phyloP scores from a whole-genome alignment of 2,888 invertebrate genomes.

The Acleris emargana region DNA sequence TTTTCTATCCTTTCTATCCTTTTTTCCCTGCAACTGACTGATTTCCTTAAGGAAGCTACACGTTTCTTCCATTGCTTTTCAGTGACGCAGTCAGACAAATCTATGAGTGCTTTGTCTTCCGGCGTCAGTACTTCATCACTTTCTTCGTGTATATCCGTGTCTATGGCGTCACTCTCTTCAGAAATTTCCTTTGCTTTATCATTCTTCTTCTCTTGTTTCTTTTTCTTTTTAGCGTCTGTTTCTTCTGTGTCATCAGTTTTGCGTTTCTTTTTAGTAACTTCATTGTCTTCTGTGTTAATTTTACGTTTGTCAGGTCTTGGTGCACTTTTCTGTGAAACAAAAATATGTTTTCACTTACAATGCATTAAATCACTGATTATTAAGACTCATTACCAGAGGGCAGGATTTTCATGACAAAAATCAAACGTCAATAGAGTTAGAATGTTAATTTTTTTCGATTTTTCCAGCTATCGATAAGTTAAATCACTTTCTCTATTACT shows the following conservation, averaged over 20 bases:
- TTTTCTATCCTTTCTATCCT: slow-evolving; percentile 53
- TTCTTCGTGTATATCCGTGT: slow-evolving; percentile 64
- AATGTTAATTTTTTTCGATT: no score
- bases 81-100: slow-evolving; percentile 61
- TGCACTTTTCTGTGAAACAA: slow-evolving; percentile 47
- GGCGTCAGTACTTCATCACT: slow-evolving; percentile 55
- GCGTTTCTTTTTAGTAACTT: slow-evolving; percentile 40
- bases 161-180: slow-evolving; percentile 69
- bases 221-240: slow-evolving; percentile 22
- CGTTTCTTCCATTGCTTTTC: slow-evolving; percentile 61
- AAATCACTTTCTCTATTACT: no score
- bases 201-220: slow-evolving; percentile 40
- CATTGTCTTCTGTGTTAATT: slow-evolving; percentile 31
- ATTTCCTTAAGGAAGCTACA: slow-evolving; percentile 55
- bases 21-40: slow-evolving; percentile 54
- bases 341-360: background rate
- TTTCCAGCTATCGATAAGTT: no score
- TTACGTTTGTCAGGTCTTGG: slow-evolving; percentile 46
- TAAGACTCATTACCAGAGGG: no score
- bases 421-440: no score
- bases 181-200: slow-evolving; percentile 39
- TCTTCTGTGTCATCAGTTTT: slow-evolving; percentile 32
- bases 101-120: slow-evolving; percentile 59
- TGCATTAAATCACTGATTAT: background rate
- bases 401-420: no score